phyloP scores from a whole-genome alignment of 2,113 vertebrate species.

The Neoarius graeffei region DNA sequence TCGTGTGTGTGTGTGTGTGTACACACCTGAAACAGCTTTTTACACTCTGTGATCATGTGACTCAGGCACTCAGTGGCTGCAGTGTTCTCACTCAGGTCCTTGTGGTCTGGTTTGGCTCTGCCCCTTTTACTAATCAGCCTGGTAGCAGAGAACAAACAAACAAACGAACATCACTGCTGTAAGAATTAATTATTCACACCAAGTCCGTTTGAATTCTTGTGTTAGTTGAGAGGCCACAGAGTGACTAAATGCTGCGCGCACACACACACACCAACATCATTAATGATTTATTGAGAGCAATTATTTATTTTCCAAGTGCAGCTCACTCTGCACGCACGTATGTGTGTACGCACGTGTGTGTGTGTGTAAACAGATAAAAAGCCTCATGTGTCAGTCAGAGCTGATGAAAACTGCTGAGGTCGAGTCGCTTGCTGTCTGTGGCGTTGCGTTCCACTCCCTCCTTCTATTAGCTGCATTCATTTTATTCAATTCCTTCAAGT shows the following conservation, averaged over 20 bases:
- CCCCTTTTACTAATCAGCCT: constrained; percentile 76
- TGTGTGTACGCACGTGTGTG: too few species aligned
- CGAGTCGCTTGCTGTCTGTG: not conserved
- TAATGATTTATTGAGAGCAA: not conserved
- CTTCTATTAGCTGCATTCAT: not conserved
- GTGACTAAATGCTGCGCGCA: not conserved
- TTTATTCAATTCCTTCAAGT: not conserved
- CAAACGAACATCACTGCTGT: not conserved
- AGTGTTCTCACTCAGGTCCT: constrained; percentile 84
- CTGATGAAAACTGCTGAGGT: not conserved
- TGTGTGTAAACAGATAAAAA: not conserved
- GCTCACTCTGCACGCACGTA: not conserved
- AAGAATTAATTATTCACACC: not conserved
- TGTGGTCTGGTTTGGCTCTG: constrained; percentile 76
- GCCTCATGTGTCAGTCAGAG: not conserved
- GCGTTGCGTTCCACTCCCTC: not conserved
- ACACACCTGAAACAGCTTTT: constrained; percentile 85
- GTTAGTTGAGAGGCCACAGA: not conserved
- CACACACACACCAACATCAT: constrained; percentile 4
- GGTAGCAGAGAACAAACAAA: not conserved
- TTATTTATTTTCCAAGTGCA: not conserved
- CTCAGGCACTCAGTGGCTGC: constrained; percentile 81
- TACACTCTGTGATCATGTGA: constrained; percentile 86
- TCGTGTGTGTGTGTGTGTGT: not conserved
- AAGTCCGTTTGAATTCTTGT: not conserved